Conservation (phyloP, 53 echinoderm and acorn worm species). For the Luidia sarsii region DNA sequence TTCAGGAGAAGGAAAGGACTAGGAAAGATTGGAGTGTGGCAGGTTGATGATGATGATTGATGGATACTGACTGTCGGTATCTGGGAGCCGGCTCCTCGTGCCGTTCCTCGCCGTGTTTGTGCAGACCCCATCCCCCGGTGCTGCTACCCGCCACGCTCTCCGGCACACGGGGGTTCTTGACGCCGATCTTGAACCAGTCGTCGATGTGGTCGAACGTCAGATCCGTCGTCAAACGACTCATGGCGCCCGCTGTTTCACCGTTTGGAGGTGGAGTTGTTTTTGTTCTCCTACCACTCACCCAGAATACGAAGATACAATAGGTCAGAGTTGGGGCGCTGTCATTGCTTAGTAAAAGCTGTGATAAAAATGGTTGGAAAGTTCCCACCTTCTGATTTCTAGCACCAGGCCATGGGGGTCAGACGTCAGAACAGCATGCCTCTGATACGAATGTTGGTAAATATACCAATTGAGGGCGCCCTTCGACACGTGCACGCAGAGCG, state of each 20-base stretch:
- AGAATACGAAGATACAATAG: background rate
- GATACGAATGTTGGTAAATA: too few species aligned
- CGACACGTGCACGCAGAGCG: too few species aligned
- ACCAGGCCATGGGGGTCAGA: background rate
- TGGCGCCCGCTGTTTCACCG: too few species aligned
- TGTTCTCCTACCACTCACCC: background rate
- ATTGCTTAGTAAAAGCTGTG: background rate
- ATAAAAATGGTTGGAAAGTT: background rate
- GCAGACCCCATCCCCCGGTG: constrained; percentile 44
- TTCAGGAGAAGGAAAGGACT: too few species aligned
- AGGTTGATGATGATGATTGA: too few species aligned
- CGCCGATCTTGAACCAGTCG: constrained; percentile 90
- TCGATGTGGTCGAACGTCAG: constrained; percentile 87
- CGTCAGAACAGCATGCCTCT: background rate
- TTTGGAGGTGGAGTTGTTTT: too few species aligned
- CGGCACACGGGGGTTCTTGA: constrained; percentile 35
- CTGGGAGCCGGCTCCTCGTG: constrained; percentile 46
- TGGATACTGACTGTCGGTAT: constrained; percentile 37
- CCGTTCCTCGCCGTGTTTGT: too few species aligned
- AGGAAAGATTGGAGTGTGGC: too few species aligned
- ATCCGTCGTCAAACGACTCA: constrained; percentile 70
- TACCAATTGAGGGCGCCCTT: too few species aligned
- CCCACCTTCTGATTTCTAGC: background rate
- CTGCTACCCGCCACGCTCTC: constrained; percentile 22
- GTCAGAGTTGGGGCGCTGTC: background rate